Conservation (phyloP, 2,797 vertebrate species). For the Malacoraja senta region DNA sequence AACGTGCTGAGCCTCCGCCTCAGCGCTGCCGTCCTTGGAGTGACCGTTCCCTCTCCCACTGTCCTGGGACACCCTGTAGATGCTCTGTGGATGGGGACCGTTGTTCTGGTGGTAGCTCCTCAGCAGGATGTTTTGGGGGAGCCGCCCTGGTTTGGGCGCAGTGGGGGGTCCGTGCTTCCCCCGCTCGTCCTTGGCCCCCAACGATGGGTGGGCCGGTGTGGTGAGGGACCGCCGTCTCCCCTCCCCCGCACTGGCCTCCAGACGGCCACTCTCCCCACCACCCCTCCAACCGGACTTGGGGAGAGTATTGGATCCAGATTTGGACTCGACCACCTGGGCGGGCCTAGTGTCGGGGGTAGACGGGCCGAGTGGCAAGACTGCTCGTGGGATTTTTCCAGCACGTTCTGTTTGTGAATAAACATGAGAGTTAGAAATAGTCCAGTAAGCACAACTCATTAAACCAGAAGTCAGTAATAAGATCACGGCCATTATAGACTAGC, state of each 20-base stretch:
- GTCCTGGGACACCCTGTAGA: constrained; percentile 4
- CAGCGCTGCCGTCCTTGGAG: constrained; percentile 45
- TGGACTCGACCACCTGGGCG: background rate
- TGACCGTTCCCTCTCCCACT: constrained; percentile 43
- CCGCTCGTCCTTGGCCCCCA: background rate
- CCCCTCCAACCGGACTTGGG: background rate
- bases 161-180: constrained; percentile 57
- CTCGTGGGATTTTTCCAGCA: background rate
- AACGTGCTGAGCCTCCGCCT: background rate
- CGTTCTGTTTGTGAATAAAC: background rate
- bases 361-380: background rate
- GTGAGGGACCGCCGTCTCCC: background rate
- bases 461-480: background rate
- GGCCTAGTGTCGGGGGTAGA: background rate
- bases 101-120: constrained; percentile 47
- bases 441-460: background rate
- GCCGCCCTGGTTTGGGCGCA: constrained; percentile 69
- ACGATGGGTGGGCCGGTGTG: background rate
- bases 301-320: background rate
- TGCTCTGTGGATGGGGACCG: background rate
- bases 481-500: too few relatives aligned
- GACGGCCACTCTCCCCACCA: background rate
- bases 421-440: background rate
- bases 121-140: constrained; percentile 60
- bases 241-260: background rate